Base-by-base conservation (phyloP, 2,888 invertebrate species). In the Eupithecia dodoneata region DNA sequence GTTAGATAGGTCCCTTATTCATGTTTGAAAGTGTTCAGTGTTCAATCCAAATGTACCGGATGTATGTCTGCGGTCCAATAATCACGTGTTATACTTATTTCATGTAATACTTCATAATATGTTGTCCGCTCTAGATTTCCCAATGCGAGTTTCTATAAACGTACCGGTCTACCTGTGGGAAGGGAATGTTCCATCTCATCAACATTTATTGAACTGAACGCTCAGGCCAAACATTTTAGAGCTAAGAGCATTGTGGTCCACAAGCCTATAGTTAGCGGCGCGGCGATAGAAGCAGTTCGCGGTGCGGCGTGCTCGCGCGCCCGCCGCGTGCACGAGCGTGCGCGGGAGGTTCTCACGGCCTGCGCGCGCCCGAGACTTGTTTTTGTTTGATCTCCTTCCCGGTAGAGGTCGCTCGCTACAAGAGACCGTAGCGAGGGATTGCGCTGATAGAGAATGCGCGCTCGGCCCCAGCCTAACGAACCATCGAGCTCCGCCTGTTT, bases 311-410 rank as follows among this genome's bases (percentile, higher is more conserved):
- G 49, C 1, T 13, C 45, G 30, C 4, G 45, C 6, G 45, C 45
- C 13, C 4, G 13, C 4, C 52, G 52, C 15, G 52, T 13, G 52
- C 30, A 30, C 30, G 52, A 5, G 52, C 5, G 52, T 86, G 86
- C 87, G 87, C 91, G 91, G 92, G 93, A 91, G 92, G 93, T 94
- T 94, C 94, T 94, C 94, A 94, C 94, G 94, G 94, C 94, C 15
- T 15, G 13, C 49, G 49, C 12, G 49, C 49, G 49, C 49, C 49
- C 49, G 13, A 4, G 49, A 15, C 87, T 91, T 92, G 89, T 94
- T 94, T 94, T 94, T 94, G 88, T 93, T 92, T 91, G 90, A 89
- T 91, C 91, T 91, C 89, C 90, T 91, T 92, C 93, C 90, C 91
- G 94, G 93, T 92, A 94, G 93, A 94, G 94, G 94, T 94, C 94